Base-by-base conservation (phyloP, 2,888 invertebrate genomes). In the Helicoverpa assulta region DNA sequence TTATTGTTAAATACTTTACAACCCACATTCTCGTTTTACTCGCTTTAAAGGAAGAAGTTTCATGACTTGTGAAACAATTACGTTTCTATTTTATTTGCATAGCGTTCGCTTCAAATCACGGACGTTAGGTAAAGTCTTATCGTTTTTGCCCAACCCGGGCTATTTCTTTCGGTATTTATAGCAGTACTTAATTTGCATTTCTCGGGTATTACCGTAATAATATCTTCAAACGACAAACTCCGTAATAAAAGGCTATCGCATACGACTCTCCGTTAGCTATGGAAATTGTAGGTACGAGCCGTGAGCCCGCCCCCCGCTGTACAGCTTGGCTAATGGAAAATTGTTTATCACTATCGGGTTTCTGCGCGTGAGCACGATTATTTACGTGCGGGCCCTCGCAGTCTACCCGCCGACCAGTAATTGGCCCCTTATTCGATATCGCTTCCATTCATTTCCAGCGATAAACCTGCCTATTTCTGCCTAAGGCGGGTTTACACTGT, bases 391-490 rank as follows among this genome's bases (percentile, higher is more conserved):
- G 89, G 88, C 89, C 90, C 90, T 88, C 87, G 89, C 89, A 86
- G 93, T 90, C 90, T 91, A 86, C 84, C 88, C 89, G 88, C 82
- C 84, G 85, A 84, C 84, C 89, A 86, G 91, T 94, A 94, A 94
- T 94, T 94, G 94, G 91, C 90, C 92, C 91, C 91, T 92, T 92
- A 93, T 92, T 91, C 90, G 91, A 89, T 94, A 94, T 93, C 93
- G 90, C 91, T 86, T 92, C 93, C 94, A 94, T 94, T 94, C 93
- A 95, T 94, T 92, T 92, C 90, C 86, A 87, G 86, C 88, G 93
- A 94, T 94, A 94, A 93, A 91, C 89, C 88, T 87, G 90, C 90
- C 89, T 81, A 82, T 85, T 81, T 66, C 57, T 78, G 86, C 89
- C 87, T 80, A 81, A 79, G 88, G 88, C 90, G 78, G 85, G 82